Evolutionary conservation across 2,888 invertebrate species (phyloP).

Genomic region (Exephanes ischioxanthus): DNA sequence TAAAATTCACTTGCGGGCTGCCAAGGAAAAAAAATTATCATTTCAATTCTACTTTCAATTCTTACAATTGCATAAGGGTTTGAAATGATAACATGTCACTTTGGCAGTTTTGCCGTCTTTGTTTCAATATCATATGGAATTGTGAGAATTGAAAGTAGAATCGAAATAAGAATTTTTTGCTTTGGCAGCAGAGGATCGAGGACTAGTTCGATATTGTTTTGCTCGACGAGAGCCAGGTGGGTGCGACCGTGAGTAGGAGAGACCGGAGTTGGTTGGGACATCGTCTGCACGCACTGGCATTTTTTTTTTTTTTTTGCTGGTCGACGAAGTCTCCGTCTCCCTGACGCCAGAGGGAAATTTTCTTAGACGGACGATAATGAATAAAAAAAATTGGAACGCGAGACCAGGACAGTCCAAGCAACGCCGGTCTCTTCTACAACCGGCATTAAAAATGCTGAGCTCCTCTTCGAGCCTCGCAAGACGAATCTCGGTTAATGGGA

Average conservation of each 20-base stretch:
- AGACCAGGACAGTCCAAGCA: neutral
- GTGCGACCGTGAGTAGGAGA: neutral
- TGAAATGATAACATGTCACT: no score
- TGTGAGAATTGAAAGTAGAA: no score
- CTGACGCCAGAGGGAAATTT: neutral
- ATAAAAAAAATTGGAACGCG: neutral
- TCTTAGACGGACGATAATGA: neutral
- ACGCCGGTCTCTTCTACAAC: neutral
- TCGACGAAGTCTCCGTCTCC: no score
- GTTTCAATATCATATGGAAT: no score
- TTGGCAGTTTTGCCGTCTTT: neutral
- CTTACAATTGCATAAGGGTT: no score
- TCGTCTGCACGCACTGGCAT: neutral
- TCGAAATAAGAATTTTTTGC: no score
- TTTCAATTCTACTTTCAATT: no score
- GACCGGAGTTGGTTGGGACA: neutral
- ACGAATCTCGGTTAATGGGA: slow-evolving; percentile 23
- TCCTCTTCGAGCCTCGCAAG: slow-evolving; percentile 1
- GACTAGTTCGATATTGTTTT: slow-evolving; percentile 3
- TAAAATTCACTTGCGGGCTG: no score
- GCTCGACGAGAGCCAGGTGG: neutral
- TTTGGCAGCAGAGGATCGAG: neutral
- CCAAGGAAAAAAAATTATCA: no score
- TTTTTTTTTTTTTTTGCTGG: slow-evolving; percentile 1
- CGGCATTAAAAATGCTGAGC: neutral